Evolutionary conservation across 2,797 vertebrate genomes (phyloP).

Genomic region (Leptoclinus maculatus): DNA sequence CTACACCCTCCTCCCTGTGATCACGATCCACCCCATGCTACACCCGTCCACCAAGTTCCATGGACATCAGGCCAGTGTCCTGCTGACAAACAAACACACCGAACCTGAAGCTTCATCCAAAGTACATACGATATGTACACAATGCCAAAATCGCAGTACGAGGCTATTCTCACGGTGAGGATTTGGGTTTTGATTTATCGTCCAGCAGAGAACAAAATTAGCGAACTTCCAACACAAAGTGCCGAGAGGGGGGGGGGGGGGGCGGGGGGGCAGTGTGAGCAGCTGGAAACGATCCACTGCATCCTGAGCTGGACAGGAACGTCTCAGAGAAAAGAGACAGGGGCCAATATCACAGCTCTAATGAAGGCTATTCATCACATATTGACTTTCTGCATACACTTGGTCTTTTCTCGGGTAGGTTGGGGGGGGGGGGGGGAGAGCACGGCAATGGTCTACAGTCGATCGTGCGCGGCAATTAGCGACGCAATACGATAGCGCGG

Average conservation of each 20-base stretch:
- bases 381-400: background rate
- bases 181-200: no score
- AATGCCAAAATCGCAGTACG: background rate
- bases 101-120: background rate
- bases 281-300: background rate
- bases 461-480: conserved; percentile 42
- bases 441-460: conserved; percentile 20
- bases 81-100: no score
- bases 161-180: no score
- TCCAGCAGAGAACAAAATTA: background rate
- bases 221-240: background rate
- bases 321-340: background rate
- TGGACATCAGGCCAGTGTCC: no score
- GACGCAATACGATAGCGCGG: conserved; percentile 14
- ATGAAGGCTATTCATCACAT: background rate
- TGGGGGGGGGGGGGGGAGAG: background rate
- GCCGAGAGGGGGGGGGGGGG: background rate
- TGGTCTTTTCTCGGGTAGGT: background rate
- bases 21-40: no score
- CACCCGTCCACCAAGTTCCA: background rate
- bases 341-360: background rate
- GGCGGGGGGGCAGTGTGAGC: background rate
- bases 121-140: background rate
- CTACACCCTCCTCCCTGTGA: no score
- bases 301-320: background rate